Evolutionary conservation across 1,140 invertebrate genomes (phyloP).

Genomic region (Cydia fagiglandana): DNA sequence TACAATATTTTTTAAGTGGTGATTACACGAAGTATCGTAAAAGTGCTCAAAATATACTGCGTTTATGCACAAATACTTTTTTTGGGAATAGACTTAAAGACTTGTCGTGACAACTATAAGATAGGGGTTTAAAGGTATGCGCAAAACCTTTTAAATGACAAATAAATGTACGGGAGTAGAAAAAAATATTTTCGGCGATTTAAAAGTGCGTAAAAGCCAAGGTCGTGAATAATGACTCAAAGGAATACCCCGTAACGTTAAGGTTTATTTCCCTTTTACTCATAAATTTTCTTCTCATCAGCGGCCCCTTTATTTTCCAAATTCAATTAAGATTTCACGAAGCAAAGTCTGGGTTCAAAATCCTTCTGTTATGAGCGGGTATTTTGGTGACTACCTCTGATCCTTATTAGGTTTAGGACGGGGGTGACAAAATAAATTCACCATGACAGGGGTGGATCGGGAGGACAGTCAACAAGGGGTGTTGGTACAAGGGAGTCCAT

Average conservation of each 20-base stretch:
- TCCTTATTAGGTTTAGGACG: conserved; percentile 69
- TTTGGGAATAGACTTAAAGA: too few relatives aligned
- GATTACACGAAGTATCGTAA: too few relatives aligned
- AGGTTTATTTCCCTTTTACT: conserved; percentile 46
- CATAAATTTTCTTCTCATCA: conserved; percentile 53
- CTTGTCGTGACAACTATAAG: too few relatives aligned
- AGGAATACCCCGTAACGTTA: conserved; percentile 41
- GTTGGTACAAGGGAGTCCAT: conserved; percentile 31
- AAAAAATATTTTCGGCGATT: neutral
- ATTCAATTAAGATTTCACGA: conserved; percentile 70
- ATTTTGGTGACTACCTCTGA: conserved; percentile 51
- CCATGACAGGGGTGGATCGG: conserved; percentile 43
- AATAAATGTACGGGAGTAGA: too few relatives aligned
- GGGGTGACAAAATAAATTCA: conserved; percentile 53
- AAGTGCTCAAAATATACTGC: too few relatives aligned
- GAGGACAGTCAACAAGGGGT: conserved; percentile 50
- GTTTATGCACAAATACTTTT: too few relatives aligned
- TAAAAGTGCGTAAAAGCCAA: conserved; percentile 10
- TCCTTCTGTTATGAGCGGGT: conserved; percentile 50
- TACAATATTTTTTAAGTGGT: too few relatives aligned
- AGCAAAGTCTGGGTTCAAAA: conserved; percentile 49
- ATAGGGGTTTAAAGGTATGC: too few relatives aligned
- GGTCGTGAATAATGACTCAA: conserved; percentile 37
- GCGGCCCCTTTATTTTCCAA: conserved; percentile 59
- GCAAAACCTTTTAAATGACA: too few relatives aligned